Percentiles rank a stretch among this genome's conserved stretches.
Conservation (phyloP, 64 coral and sea anemone genomes). For the Montipora foliosa region DNA sequence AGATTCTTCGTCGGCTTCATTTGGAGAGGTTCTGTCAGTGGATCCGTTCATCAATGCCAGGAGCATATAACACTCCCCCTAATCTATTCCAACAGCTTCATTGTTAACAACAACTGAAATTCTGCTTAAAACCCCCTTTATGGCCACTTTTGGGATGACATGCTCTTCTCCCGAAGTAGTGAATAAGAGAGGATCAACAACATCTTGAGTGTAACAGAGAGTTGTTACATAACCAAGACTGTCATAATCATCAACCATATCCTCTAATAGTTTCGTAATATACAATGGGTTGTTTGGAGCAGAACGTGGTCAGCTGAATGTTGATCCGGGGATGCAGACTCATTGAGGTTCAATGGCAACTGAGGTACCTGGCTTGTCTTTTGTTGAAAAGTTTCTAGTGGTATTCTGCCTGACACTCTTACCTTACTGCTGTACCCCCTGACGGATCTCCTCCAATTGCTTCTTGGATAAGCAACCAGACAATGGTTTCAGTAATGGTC, state of each 20-base stretch:
- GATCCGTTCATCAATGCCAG: background rate
- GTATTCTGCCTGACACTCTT: no score
- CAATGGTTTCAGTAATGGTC: constrained; percentile 21
- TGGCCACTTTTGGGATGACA: constrained; percentile 31
- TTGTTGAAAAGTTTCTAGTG: no score
- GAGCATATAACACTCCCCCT: constrained; percentile 15
- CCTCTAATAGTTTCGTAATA: no score
- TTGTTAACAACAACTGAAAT: constrained; percentile 24
- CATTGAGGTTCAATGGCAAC: constrained; percentile 49
- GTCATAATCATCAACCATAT: no score
- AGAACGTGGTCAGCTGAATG: constrained; percentile 9
- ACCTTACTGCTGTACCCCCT: no score
- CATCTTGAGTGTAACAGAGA: constrained; percentile 38
- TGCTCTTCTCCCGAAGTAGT: no score
- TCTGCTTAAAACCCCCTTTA: constrained; percentile 54
- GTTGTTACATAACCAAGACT: no score
- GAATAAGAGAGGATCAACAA: constrained; percentile 16
- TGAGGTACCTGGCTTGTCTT: constrained; percentile 23
- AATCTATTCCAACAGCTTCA: no score
- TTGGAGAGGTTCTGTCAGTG: background rate
- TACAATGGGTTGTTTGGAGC: no score
- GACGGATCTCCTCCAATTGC: background rate
- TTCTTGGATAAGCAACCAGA: constrained; percentile 31
- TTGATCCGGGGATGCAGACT: constrained; percentile 39
- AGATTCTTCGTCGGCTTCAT: background rate